phyloP scores from a whole-genome alignment of 2,888 invertebrate species.

The Ormyrus pomaceus region DNA sequence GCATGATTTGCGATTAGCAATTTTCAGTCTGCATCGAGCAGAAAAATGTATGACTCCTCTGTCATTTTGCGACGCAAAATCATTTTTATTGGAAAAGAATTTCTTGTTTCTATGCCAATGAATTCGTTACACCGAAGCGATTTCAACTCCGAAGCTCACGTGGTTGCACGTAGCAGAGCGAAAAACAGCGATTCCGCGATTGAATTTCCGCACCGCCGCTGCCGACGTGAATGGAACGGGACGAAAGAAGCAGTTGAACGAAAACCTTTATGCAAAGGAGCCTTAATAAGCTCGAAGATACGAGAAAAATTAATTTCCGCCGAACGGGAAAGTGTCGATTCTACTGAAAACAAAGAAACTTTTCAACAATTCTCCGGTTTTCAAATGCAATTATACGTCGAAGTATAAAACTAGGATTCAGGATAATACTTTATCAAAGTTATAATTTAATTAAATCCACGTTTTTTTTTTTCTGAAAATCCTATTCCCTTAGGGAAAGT shows the following conservation, averaged over 20 bases:
- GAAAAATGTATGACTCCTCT: not conserved
- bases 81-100: not conserved
- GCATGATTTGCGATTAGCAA: not conserved
- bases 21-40: not conserved
- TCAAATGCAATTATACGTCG: too few relatives aligned
- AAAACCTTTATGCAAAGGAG: too few relatives aligned
- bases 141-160: slow-evolving; percentile 10
- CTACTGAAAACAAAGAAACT: too few relatives aligned
- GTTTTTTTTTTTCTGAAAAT: too few relatives aligned
- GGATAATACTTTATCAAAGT: too few relatives aligned
- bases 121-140: slow-evolving; percentile 18
- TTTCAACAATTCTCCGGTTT: too few relatives aligned
- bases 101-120: slow-evolving; percentile 27
- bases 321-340: too few relatives aligned
- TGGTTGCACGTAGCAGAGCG: slow-evolving; percentile 5
- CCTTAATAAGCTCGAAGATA: too few relatives aligned
- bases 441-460: too few relatives aligned
- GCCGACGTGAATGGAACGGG: not conserved
- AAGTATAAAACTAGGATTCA: too few relatives aligned
- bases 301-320: too few relatives aligned
- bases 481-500: too few relatives aligned
- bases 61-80: not conserved
- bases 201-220: slow-evolving; percentile 30
- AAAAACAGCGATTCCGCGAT: slow-evolving; percentile 22
- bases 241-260: not conserved